Conservation (phyloP, 2,113 vertebrate species). For the Aldabrachelys gigantea region DNA sequence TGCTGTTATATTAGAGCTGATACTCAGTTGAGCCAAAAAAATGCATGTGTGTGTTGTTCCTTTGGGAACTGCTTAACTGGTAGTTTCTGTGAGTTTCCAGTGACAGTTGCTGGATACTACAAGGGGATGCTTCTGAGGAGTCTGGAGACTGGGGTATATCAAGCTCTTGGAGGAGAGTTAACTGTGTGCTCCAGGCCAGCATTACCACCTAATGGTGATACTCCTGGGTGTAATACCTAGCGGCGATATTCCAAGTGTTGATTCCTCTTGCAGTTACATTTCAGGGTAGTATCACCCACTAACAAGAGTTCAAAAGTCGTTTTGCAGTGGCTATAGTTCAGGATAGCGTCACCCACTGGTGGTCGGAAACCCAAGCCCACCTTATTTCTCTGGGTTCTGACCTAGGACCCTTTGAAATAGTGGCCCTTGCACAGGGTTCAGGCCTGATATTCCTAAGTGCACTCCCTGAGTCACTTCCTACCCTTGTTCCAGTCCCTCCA, state of each 20-base stretch:
- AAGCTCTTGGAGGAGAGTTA: too few relatives aligned
- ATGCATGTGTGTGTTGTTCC: too few relatives aligned
- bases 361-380: not conserved
- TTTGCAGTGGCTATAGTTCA: not conserved
- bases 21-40: too few relatives aligned
- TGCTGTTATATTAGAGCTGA: too few relatives aligned
- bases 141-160: too few relatives aligned
- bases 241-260: not conserved
- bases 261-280: not conserved
- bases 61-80: too few relatives aligned
- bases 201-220: too few relatives aligned
- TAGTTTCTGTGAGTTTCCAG: too few relatives aligned
- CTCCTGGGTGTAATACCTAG: too few relatives aligned
- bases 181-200: too few relatives aligned
- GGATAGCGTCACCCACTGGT: not conserved
- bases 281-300: not conserved
- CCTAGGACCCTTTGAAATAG: not conserved
- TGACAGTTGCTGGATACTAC: too few relatives aligned
- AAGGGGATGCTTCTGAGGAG: too few relatives aligned
- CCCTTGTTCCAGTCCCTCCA: not conserved
- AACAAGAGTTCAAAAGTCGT: not conserved
- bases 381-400: not conserved
- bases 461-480: not conserved
- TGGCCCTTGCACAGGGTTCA: not conserved
- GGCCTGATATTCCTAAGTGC: not conserved